Percentiles rank a stretch among this genome's conserved stretches.
phyloP scores from a whole-genome alignment of 2,113 vertebrate genomes.

The Natator depressus region DNA sequence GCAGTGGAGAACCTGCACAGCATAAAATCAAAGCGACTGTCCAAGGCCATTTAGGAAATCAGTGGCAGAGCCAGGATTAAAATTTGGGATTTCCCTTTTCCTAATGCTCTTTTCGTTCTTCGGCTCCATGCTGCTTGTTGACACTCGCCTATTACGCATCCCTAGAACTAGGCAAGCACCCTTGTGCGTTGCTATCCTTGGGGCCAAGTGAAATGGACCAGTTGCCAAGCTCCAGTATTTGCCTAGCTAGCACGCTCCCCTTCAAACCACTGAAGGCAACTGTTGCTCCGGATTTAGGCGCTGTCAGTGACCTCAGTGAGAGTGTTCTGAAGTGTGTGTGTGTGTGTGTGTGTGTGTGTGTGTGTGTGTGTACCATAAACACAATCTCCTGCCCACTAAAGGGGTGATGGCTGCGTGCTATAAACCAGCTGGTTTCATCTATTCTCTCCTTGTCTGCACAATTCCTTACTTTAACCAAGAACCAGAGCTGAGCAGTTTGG shows the following conservation, averaged over 20 bases:
- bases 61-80: not conserved
- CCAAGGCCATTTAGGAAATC: not conserved
- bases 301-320: too few species aligned
- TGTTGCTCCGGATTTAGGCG: too few species aligned
- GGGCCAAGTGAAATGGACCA: not conserved
- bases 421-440: too few species aligned
- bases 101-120: not conserved
- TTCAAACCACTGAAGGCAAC: not conserved
- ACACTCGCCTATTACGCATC: not conserved
- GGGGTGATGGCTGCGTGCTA: too few species aligned
- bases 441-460: not conserved
- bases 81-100: too few species aligned
- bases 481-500: not conserved
- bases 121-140: not conserved
- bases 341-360: too few species aligned
- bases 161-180: not conserved
- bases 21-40: not conserved
- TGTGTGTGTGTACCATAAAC: not conserved
- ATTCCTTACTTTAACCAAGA: not conserved
- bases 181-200: not conserved
- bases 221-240: not conserved
- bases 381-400: not conserved
- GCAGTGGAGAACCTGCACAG: not conserved
- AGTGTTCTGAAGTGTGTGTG: not conserved
- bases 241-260: not conserved